Evolutionary conservation across 1,140 invertebrate genomes (phyloP).

Genomic region (Leptonema lineaticorne): DNA sequence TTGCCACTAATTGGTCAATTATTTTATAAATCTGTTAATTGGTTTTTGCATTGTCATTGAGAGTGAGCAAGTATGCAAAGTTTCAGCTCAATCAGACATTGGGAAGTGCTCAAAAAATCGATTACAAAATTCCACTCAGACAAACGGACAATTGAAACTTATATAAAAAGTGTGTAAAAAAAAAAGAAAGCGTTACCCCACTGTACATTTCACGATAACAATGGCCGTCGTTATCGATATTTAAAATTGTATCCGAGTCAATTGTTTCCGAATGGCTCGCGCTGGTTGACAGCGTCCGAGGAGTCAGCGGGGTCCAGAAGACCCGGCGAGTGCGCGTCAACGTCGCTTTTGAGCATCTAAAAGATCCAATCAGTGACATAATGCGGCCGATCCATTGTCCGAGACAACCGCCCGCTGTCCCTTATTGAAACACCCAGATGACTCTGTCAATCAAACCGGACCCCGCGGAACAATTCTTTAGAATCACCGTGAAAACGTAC

Average conservation of each 20-base stretch:
- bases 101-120: too few relatives aligned
- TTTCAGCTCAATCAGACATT: too few relatives aligned
- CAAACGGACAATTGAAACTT: too few relatives aligned
- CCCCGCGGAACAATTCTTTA: background rate
- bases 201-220: background rate
- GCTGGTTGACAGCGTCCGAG: background rate
- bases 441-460: constrained; percentile 24
- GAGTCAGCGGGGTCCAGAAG: background rate
- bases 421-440: constrained; percentile 11
- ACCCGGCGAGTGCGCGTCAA: background rate
- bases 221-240: background rate
- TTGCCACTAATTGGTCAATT: too few relatives aligned
- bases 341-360: background rate
- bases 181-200: background rate
- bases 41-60: too few relatives aligned
- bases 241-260: background rate
- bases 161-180: too few relatives aligned
- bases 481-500: background rate
- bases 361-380: constrained; percentile 24
- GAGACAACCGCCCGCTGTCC: background rate
- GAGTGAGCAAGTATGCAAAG: too few relatives aligned
- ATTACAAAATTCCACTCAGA: too few relatives aligned
- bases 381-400: constrained; percentile 20
- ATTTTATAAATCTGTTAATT: too few relatives aligned
- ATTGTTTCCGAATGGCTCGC: constrained; percentile 12